These are phyloP conservation scores for Eretmochelys imbricata DNA, from an alignment of 2,113 vertebrate genomes.

Conservation along the genomic window DNA sequence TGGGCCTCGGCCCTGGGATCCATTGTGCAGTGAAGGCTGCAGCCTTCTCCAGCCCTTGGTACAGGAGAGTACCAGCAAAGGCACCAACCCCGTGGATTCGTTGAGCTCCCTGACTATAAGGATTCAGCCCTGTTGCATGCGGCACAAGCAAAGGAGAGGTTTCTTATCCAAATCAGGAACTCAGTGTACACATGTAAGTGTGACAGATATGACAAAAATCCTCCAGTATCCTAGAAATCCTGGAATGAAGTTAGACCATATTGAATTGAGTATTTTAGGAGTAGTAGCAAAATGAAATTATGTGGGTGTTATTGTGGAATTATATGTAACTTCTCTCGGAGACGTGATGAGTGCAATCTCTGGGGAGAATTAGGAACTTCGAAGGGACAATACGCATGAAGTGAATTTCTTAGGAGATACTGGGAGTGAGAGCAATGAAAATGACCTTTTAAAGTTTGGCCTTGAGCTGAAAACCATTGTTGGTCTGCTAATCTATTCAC, in stretches of 20 bases:
- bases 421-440: not conserved
- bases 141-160: not conserved
- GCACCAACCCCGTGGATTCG: not conserved
- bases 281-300: not conserved
- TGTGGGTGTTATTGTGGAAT: not conserved
- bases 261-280: not conserved
- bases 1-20: not conserved
- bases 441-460: not conserved
- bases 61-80: not conserved
- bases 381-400: too few species aligned
- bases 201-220: not conserved
- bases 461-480: not conserved
- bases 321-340: not conserved
- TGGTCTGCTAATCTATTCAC: not conserved
- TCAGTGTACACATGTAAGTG: fast-evolving
- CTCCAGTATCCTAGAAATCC: not conserved
- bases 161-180: not conserved
- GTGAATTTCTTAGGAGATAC: not conserved
- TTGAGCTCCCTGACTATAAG: not conserved
- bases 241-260: not conserved
- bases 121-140: not conserved
- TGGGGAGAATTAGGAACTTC: too few species aligned
- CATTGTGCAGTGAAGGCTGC: not conserved
- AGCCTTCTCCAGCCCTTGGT: not conserved
- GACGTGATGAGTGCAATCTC: too few species aligned